Evolutionary conservation across 2,113 vertebrate genomes (phyloP).

Genomic region (Conger conger): DNA sequence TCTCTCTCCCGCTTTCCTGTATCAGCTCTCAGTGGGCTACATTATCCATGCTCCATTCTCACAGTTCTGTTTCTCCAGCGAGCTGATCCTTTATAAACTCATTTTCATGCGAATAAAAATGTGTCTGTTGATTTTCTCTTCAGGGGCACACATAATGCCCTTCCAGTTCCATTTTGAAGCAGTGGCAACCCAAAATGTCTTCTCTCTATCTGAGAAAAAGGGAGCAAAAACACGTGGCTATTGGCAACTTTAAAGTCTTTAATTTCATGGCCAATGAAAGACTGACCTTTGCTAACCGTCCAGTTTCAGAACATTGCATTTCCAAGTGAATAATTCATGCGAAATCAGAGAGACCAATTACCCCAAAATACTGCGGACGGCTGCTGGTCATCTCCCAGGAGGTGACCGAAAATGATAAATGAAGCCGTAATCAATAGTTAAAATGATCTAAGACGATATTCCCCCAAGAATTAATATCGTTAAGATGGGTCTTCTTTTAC

Average conservation of each 20-base stretch:
- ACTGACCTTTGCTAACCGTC: not conserved
- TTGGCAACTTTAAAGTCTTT: not conserved
- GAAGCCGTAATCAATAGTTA: constrained; percentile 7
- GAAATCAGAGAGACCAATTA: constrained; percentile 8
- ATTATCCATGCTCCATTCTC: not conserved
- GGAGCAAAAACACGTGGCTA: not conserved
- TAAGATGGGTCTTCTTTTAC: too few relatives aligned
- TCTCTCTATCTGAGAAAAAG: not conserved
- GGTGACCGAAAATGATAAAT: not conserved
- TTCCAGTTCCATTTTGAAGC: not conserved
- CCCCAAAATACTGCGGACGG: not conserved
- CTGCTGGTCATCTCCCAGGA: constrained; percentile 10
- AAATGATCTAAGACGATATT: not conserved
- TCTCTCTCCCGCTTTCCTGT: not conserved
- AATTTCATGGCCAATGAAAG: not conserved
- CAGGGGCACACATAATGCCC: not conserved
- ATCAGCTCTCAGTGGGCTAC: not conserved
- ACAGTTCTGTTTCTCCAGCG: not conserved
- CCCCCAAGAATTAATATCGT: not conserved
- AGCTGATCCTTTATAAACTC: not conserved
- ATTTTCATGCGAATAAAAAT: not conserved
- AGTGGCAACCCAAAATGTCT: not conserved
- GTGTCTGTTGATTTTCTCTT: not conserved
- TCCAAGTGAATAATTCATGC: constrained; percentile 19
- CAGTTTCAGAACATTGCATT: not conserved